Base-by-base conservation (phyloP, 2,888 invertebrate species). In the Tricholauxania praeusta region DNA sequence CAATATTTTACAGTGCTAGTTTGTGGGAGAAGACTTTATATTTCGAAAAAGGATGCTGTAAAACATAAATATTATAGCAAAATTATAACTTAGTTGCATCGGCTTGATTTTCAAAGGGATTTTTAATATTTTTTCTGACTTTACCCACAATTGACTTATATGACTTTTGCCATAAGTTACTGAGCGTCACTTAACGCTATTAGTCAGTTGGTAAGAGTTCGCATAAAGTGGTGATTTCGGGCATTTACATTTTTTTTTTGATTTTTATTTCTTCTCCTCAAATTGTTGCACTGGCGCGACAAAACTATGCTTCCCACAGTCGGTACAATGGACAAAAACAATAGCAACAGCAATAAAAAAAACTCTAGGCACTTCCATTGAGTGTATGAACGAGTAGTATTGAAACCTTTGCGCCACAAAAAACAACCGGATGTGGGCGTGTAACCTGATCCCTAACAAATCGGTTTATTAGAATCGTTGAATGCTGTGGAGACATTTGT, bases 401-500 rank as follows among this genome's bases (percentile, higher is more conserved):
- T 4, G 28, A 28, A 28, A 39, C 7, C 39, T 47, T n/a, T 19
- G 52, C 62, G 51, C 28, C 64, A 66, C 67, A 19, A 48, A 69
- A 60, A 67, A 72, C 69, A 72, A 79, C 83, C 83, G 85, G 83
- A 85, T 84, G 84, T 84, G 84, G 84, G 84, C 85, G 84, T 82
- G 84, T 85, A 84, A 84, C 83, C 83, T 83, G 84, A 84, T 85
- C 82, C 82, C 84, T 82, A 82, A 84, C 84, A 84, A 84, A 84
- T 84, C 85, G 85, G 83, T 83, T 84, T 84, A 84, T 84, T 84
- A 84, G 84, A 84, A 83, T 82, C 82, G 83, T 79, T 82, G 81
- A 82, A 80, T 81, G 80, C 82, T 81, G 81, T 81, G 83, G 82
- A 83, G 82, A 83, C 81, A 81, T 84, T 85, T 84, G 83, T 84